Evolutionary conservation across 2,113 vertebrate genomes (phyloP), one percentile per base, ranked within the genome.

Genomic region (Upupa epops): DNA sequence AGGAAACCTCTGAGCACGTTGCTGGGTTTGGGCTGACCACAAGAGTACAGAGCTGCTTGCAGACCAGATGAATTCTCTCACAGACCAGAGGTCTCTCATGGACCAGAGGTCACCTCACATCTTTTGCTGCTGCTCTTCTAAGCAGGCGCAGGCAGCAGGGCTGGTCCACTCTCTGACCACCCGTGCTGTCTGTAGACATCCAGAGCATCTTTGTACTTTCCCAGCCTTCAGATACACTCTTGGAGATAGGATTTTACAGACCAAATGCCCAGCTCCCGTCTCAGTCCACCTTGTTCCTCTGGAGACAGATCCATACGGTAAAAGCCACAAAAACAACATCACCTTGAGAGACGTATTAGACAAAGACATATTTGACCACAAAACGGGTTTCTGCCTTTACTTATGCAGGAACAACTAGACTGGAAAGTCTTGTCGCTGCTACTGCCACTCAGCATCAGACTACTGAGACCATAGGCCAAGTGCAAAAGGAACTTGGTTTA

Each of bases 301-400:
- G 80, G 82, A 90, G 93, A 90, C 72, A 82, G 75, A 92, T 40
- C 94, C 91, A 5, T 61, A 96, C 88, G 93, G 95, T 80, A 86
- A 95, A 97, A 97, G 95, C 91, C 97, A 97, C 95, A 75, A 70
- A 64, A 82, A 56, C 63, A 71, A 73, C 94, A 96, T 95, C 95
- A 96, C 95, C 96, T 96, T 92, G 89, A 92, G 96, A 97, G 96
- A 97, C 95, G 66, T 72, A 95, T 94, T 96, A 91, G 94, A 97
- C 96, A 78, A 96, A 91, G 95, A 97, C 96, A 76, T 80, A 89
- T 95, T 94, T 80, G 91, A 97, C 94, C 94, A 96, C 95, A 40
- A 7, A 63, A 97, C 81, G 17, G 94, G 58, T 87, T 97, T 94
- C 68, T 90, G 97, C 96, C 96, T 96, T 95, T 91, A 83, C 96